Base-by-base conservation (phyloP, 2,113 vertebrate genomes). In the Macaca nemestrina region DNA sequence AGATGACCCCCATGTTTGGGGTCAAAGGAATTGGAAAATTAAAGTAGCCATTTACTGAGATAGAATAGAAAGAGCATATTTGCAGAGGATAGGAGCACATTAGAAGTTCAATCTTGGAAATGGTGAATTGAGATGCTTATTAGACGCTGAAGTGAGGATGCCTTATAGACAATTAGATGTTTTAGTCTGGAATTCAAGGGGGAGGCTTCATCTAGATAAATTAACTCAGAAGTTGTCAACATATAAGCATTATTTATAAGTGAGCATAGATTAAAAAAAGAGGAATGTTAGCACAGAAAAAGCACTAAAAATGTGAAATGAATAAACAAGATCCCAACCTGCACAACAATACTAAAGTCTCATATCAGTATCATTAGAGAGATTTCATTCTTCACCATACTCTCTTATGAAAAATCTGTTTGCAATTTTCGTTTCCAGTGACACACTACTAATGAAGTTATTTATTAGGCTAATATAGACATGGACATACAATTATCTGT, bases 211-310 rank as follows among this genome's bases (percentile, higher is more conserved):
- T 16, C 67, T 50, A 70, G 48, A 95, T 17, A 92, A 87, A 83
- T 93, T 97, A 91, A 94, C 64, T 96, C 75, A 57, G 48, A 94
- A 93, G 68, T 32, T 92, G 79, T 96, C 80, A 92, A 83, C 61
- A 59, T 50, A 13, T 20, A 93, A 48, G 8, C n/a, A 90, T 93
- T 95, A 70, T 68, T 94, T 85, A 93, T 78, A 67, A 86, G 20
- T 70, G 40, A 93, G 6, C 48, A 55, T 23, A 90, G 57, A 93
- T 50, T 2, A 0, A 55, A 55, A n/a, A 86, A 90, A 95, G 52
- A 80, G 30, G 40, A 92, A 92, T 72, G 10, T 52, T 70, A 97
- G 59, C 55, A 92, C 23, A 85, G 52, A 89, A 70, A 67, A 90
- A 61, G 2, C 8, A 81, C 61, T 50, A 30, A 82, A 94, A 43